Conservation (phyloP, 1,140 invertebrate species). For the Drosophila carrolli region DNA sequence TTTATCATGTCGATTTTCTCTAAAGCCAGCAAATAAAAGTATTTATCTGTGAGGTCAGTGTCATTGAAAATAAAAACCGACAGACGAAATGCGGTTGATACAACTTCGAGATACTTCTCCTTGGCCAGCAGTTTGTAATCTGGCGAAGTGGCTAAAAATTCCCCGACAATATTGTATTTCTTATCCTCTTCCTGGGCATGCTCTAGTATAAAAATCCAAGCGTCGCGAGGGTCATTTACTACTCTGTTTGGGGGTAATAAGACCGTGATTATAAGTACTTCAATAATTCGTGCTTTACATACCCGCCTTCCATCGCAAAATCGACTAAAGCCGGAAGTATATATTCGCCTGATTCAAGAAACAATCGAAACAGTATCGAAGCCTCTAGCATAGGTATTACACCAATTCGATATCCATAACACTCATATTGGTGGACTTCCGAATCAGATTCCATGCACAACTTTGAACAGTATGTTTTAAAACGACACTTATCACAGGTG, state of each 20-base stretch:
- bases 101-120: slow-evolving; percentile 32
- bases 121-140: slow-evolving; percentile 15
- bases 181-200: slow-evolving; percentile 8
- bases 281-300: not conserved
- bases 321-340: slow-evolving; percentile 17
- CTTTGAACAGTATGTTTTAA: slow-evolving; percentile 43
- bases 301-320: slow-evolving; percentile 28
- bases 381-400: slow-evolving; percentile 53
- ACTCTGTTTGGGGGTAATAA: slow-evolving; percentile 4
- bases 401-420: slow-evolving; percentile 46
- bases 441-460: slow-evolving; percentile 32
- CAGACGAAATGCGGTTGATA: slow-evolving; percentile 43
- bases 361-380: slow-evolving; percentile 32
- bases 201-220: slow-evolving; percentile 45
- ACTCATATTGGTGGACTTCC: slow-evolving; percentile 31
- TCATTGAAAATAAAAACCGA: slow-evolving; percentile 54
- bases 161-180: slow-evolving; percentile 8
- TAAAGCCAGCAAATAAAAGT: slow-evolving; percentile 20
- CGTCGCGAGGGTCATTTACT: slow-evolving; percentile 16
- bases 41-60: slow-evolving; percentile 20
- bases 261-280: no score
- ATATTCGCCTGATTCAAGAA: slow-evolving; percentile 34
- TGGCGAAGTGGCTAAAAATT: slow-evolving; percentile 30
- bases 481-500: slow-evolving; percentile 47
- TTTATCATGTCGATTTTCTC: slow-evolving; percentile 37